Base-by-base conservation (phyloP, 2,797 vertebrate species). In the Nyctalus aviator region DNA sequence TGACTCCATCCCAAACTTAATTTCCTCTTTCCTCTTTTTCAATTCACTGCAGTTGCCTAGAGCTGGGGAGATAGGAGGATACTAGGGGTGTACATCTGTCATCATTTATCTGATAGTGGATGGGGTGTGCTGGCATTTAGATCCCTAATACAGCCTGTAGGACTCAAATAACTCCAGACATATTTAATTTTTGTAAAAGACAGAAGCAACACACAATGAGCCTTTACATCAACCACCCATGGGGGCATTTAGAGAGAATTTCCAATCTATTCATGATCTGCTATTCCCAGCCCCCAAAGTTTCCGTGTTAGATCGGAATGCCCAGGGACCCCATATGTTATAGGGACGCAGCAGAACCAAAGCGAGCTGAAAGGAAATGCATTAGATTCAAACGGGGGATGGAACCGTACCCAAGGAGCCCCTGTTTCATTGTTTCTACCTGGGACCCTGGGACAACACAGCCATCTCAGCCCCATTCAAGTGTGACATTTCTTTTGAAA, bases 401-500 rank as follows among this genome's bases (percentile, higher is more conserved):
- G 97, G 97, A 97, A 96, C 84, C 66, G 97, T 98, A 97, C 95
- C 97, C 97, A 97, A 97, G 94, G 98, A 98, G 97, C 78, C 90
- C 93, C 97, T 96, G 96, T 96, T 98, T 98, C 97, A 98, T 98
- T 98, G 98, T 98, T 97, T 98, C 96, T 98, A 98, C 98, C 98
- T 98, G 98, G 97, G 98, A 98, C 96, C 97, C 96, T 97, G 98
- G 98, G 98, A 98, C 97, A 98, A 96, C 92, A 73, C 95, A 98
- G 98, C 96, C 97, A 97, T 98, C 98, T 98, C 98, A 97, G 97
- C 96, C 98, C 97, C 98, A 98, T 97, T 98, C 98, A 98, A 98
- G 98, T 98, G 98, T 99, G 98, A 98, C 98, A 97, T 98, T 98
- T 98, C 98, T 98, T 98, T 98, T 98, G 97, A 98, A 98, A 98